These are phyloP conservation scores for Trileptium ribeirensis DNA, from an alignment of 2,888 invertebrate species.

Conservation along the genomic window DNA sequence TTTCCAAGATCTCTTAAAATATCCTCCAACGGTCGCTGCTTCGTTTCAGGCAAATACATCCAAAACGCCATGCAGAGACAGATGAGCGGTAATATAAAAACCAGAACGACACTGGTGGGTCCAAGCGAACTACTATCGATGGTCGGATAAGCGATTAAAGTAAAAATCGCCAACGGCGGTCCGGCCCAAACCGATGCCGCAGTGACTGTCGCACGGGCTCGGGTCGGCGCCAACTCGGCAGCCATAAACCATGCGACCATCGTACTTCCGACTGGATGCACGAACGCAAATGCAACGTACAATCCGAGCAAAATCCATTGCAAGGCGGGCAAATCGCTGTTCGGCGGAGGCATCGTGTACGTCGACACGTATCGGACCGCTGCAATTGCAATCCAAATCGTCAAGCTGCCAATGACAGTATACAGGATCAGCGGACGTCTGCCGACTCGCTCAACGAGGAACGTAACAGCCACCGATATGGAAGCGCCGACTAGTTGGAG, in stretches of 20 bases:
- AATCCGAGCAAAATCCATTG: background rate
- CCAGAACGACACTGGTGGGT: background rate
- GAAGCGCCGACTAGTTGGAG: background rate
- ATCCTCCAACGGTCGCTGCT: background rate
- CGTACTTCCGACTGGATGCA: background rate
- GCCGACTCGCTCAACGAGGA: background rate
- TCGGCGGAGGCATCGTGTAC: too few relatives aligned
- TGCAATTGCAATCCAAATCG: background rate
- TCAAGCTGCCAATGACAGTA: background rate
- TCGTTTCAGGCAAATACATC: background rate
- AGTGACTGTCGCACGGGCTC: background rate
- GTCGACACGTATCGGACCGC: background rate
- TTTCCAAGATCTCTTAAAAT: background rate
- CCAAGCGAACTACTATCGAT: background rate
- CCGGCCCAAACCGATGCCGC: background rate
- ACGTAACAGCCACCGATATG: background rate
- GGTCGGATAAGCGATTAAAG: background rate
- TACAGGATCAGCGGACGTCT: background rate
- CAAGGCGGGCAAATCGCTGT: too few relatives aligned
- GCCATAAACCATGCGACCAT: background rate
- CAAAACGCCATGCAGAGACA: background rate
- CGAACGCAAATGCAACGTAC: background rate
- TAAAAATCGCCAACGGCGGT: background rate
- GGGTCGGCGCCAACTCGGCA: background rate
- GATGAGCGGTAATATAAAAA: background rate